Percentiles rank a stretch among this genome's conserved stretches.
Conservation (phyloP, 2,888 invertebrate genomes). For the Epiperipatus broadwayi region DNA sequence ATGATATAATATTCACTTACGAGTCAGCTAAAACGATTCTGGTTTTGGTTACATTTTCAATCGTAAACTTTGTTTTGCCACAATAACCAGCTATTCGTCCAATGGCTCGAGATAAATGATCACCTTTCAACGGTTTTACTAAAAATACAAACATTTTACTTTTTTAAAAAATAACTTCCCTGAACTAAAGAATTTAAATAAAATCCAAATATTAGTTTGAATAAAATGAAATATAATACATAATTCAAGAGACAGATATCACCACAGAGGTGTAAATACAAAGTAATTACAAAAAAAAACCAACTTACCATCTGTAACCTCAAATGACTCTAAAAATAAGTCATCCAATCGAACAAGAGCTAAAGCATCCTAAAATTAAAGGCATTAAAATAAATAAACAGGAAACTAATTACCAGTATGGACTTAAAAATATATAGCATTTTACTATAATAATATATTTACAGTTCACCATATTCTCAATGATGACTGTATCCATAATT, state of each 20-base stretch:
- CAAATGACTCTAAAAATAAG: conserved; percentile 87
- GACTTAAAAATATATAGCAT: too few relatives aligned
- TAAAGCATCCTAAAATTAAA: conserved; percentile 50
- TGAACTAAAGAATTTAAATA: conserved; percentile 10
- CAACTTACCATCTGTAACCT: conserved; percentile 55
- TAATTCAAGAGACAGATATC: background rate
- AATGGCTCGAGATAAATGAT: conserved; percentile 83
- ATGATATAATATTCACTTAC: conserved; percentile 17
- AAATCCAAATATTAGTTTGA: conserved; percentile 8
- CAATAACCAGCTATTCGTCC: conserved; percentile 95
- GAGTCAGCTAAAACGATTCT: conserved; percentile 86
- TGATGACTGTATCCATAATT: too few relatives aligned
- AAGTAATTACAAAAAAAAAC: conserved; percentile 9
- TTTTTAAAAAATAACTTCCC: conserved; percentile 11
- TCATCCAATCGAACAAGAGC: conserved; percentile 86
- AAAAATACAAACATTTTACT: conserved; percentile 16
- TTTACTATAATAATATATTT: too few relatives aligned
- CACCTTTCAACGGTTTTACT: conserved; percentile 82
- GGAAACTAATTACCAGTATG: conserved; percentile 1
- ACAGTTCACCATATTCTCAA: too few relatives aligned
- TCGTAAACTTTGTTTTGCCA: conserved; percentile 88
- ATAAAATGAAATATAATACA: conserved; percentile 11
- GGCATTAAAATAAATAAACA: conserved; percentile 11
- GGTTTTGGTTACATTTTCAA: conserved; percentile 96
- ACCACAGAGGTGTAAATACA: too few relatives aligned